Evolutionary conservation across 2,113 vertebrate species (phyloP).

Genomic region (Psettodes erumei): DNA sequence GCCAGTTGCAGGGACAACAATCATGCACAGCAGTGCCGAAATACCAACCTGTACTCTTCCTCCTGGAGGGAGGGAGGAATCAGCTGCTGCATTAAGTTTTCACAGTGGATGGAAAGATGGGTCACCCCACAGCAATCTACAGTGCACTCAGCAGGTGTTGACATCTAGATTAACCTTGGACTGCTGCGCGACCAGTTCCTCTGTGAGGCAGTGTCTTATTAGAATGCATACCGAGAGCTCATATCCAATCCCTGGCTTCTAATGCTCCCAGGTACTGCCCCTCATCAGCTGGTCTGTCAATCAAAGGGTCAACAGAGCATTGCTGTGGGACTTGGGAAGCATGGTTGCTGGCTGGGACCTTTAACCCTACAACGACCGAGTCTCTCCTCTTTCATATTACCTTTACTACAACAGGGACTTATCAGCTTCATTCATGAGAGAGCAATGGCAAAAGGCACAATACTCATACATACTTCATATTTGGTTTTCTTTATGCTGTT

Average conservation of each 20-base stretch:
- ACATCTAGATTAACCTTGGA: conserved; percentile 79
- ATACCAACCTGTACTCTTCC: conserved; percentile 42
- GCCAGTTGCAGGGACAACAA: conserved; percentile 45
- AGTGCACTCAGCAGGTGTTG: conserved; percentile 72
- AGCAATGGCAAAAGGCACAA: neutral
- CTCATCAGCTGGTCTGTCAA: conserved; percentile 57
- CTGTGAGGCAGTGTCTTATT: conserved; percentile 66
- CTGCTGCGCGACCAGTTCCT: conserved; percentile 56
- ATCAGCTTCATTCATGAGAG: conserved; percentile 7
- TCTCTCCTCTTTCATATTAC: conserved; percentile 21
- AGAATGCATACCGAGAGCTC: conserved; percentile 61
- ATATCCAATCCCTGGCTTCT: conserved; percentile 50
- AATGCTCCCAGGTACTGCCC: conserved; percentile 57
- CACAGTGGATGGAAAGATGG: conserved; percentile 44
- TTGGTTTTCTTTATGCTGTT: too few species aligned
- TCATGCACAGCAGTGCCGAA: conserved; percentile 39
- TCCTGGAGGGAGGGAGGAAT: conserved; percentile 52
- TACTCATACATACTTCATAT: too few species aligned
- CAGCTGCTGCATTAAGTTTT: conserved; percentile 67
- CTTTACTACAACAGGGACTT: conserved; percentile 10
- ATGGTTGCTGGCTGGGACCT: conserved; percentile 37
- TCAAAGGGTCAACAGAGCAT: conserved; percentile 55
- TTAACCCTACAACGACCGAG: conserved; percentile 28
- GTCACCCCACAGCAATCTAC: conserved; percentile 67
- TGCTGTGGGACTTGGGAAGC: conserved; percentile 48